Conservation (phyloP, 2,797 vertebrate genomes). For the Danio aesculapii region DNA sequence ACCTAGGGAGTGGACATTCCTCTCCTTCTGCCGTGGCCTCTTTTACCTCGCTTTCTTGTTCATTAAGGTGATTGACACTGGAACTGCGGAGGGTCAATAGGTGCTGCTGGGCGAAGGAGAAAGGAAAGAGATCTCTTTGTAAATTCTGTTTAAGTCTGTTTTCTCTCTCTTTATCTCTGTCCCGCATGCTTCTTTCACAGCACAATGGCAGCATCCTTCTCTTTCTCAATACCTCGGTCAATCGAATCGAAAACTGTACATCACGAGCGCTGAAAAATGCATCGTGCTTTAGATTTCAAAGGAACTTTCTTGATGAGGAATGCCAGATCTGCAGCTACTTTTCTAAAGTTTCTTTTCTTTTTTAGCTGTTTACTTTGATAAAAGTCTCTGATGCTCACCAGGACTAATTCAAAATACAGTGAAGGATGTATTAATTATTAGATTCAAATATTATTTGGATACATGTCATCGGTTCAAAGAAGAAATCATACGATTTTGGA, state of each 20-base stretch:
- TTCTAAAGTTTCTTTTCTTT: too few relatives aligned
- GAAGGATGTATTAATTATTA: too few relatives aligned
- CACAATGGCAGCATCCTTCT: neutral
- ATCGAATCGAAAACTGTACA: neutral
- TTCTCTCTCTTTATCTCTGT: conserved; percentile 28
- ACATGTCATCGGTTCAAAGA: too few relatives aligned
- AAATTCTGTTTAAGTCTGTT: conserved; percentile 11
- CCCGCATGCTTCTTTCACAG: neutral
- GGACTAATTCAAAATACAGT: too few relatives aligned
- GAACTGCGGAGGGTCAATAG: conserved; percentile 37
- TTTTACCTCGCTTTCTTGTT: conserved; percentile 36
- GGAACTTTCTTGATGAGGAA: neutral
- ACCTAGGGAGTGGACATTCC: conserved; percentile 20
- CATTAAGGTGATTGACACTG: conserved; percentile 51
- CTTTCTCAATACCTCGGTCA: conserved; percentile 2
- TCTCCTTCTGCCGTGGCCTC: conserved; percentile 13
- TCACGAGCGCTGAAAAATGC: neutral
- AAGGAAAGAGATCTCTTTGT: conserved; percentile 35
- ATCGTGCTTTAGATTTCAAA: neutral
- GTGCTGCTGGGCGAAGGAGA: conserved; percentile 19
- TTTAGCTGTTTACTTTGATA: too few relatives aligned
- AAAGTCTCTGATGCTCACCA: too few relatives aligned
- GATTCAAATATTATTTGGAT: too few relatives aligned
- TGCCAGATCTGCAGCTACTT: too few relatives aligned
- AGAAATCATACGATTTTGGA: too few relatives aligned